Evolutionary conservation across 2,888 invertebrate species (phyloP).

Genomic region (Tribolium freemani): DNA sequence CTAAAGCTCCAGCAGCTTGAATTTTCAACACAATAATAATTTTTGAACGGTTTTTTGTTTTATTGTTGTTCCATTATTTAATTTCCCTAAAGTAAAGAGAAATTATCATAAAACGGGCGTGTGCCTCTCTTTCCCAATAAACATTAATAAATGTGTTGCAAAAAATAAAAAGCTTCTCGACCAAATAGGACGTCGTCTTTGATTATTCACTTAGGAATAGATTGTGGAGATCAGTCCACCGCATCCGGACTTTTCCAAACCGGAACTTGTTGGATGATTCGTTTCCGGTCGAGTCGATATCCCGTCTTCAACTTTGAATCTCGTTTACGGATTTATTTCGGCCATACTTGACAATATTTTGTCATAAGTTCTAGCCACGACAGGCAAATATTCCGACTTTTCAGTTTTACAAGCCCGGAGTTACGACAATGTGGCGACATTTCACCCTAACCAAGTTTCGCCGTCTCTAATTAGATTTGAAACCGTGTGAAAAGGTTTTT

Average conservation of each 20-base stretch:
- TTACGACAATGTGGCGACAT: constrained; percentile 21
- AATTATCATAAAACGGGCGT: no score
- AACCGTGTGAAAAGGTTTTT: not conserved
- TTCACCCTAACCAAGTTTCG: not conserved
- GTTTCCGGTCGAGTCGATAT: constrained; percentile 8
- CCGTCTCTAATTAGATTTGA: constrained; percentile 5
- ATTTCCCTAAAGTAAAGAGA: no score
- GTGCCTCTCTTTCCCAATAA: no score
- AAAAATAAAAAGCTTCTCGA: not conserved
- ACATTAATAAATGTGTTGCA: not conserved
- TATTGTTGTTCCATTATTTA: not conserved
- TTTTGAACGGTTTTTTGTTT: not conserved
- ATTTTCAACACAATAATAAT: not conserved
- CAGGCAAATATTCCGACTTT: constrained; percentile 2
- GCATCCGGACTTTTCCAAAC: constrained; percentile 29
- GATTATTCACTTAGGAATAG: constrained; percentile 10
- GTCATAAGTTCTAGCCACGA: not conserved
- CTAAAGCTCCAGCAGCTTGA: no score
- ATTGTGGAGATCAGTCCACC: constrained; percentile 13
- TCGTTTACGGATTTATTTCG: constrained; percentile 5
- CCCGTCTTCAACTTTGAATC: not conserved
- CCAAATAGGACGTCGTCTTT: not conserved
- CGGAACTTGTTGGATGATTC: constrained; percentile 7
- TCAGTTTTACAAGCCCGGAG: constrained; percentile 10
- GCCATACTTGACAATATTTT: not conserved